Evolutionary conservation across 2,113 vertebrate species (phyloP).

Genomic region (Microcebus tavaratra): DNA sequence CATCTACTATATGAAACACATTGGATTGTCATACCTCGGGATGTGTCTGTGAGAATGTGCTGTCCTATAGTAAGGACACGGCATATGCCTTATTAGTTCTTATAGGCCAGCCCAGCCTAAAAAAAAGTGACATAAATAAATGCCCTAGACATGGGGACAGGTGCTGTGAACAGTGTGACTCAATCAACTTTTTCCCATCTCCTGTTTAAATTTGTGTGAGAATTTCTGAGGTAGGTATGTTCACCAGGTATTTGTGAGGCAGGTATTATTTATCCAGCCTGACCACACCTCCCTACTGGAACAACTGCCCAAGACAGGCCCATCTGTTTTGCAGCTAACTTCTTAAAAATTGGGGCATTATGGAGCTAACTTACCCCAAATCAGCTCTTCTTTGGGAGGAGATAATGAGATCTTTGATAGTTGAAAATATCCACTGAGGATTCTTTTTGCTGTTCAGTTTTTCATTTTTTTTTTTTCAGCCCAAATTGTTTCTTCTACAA

Average conservation of each 20-base stretch:
- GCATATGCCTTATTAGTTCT: background rate
- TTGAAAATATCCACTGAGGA: conserved; percentile 24
- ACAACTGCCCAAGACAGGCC: background rate
- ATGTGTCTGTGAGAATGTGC: background rate
- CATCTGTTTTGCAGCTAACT: background rate
- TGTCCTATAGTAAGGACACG: background rate
- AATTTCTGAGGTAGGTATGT: background rate
- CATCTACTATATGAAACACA: background rate
- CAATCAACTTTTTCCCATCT: background rate
- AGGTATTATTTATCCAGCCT: background rate
- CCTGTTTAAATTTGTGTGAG: background rate
- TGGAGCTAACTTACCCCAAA: background rate
- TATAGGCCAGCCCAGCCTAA: background rate
- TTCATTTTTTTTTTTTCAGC: background rate
- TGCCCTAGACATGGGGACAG: background rate
- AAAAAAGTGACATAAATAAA: background rate
- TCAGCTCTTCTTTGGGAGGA: background rate
- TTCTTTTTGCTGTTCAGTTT: background rate
- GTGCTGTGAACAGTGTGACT: too few relatives aligned
- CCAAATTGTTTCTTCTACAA: conserved; percentile 41
- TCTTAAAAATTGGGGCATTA: background rate
- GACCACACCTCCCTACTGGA: background rate
- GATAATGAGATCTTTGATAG: background rate
- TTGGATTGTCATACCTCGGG: background rate
- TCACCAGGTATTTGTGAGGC: background rate